Conservation (phyloP, 1,140 invertebrate species). For the Drosophila kohkoa region DNA sequence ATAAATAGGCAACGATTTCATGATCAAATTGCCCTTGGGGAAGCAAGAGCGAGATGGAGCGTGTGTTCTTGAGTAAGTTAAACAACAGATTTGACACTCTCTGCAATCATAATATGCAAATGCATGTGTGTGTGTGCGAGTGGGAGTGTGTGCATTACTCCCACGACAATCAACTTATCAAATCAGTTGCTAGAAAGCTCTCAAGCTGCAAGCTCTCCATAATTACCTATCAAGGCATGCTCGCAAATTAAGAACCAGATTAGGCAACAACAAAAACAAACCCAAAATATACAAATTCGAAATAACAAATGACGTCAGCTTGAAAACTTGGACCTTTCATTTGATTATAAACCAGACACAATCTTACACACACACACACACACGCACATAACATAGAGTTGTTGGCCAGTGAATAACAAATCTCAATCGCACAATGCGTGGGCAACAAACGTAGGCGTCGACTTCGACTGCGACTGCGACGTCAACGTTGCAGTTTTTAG, state of each 20-base stretch:
- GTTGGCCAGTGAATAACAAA: conserved; percentile 29
- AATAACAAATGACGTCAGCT: conserved; percentile 69
- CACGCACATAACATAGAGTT: conserved; percentile 30
- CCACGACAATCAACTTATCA: conserved; percentile 42
- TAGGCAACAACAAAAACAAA: conserved; percentile 17
- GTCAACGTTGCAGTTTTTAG: conserved; percentile 2
- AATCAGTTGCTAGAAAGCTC: conserved; percentile 37
- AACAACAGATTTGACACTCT: too few species aligned
- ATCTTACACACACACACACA: conserved; percentile 25
- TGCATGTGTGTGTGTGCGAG: conserved; percentile 6
- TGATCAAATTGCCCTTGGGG: background rate
- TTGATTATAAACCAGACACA: conserved; percentile 42
- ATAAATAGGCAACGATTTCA: conserved; percentile 16
- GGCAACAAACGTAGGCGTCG: conserved; percentile 18
- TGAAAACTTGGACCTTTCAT: conserved; percentile 57
- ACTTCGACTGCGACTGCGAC: background rate
- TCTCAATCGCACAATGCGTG: conserved; percentile 14
- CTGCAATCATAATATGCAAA: background rate
- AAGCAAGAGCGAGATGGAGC: too few species aligned
- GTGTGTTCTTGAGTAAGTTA: too few species aligned
- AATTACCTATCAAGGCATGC: conserved; percentile 51
- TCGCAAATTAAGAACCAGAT: conserved; percentile 56
- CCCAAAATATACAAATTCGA: conserved; percentile 36
- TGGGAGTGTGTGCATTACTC: conserved; percentile 19
- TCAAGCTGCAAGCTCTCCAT: conserved; percentile 31